Conservation (phyloP, 2,888 invertebrate species). For the Nymphalis polychloros region DNA sequence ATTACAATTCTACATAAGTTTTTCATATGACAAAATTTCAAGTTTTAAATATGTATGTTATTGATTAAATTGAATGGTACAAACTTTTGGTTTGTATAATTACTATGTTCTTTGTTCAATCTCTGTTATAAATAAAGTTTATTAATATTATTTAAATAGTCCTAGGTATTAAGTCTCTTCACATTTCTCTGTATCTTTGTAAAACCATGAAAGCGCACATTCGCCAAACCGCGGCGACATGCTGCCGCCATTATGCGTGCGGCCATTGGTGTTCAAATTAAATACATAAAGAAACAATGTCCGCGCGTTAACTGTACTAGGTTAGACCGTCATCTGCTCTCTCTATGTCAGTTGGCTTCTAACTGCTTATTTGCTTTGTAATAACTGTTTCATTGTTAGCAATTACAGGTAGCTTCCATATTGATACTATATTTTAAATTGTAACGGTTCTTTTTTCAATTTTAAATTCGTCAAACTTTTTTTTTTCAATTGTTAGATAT, state of each 20-base stretch:
- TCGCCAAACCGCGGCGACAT: conserved; percentile 78
- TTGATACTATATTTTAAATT: no score
- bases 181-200: conserved; percentile 17
- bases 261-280: conserved; percentile 75
- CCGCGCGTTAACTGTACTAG: conserved; percentile 49
- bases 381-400: background rate
- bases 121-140: no score
- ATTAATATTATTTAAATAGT: no score
- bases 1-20: no score
- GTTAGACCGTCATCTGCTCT: conserved; percentile 39
- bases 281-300: conserved; percentile 76
- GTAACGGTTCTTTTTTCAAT: no score
- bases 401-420: background rate
- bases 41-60: no score
- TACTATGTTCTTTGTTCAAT: no score
- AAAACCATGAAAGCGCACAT: conserved; percentile 54
- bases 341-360: conserved; percentile 17
- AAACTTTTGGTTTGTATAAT: no score
- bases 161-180: conserved; percentile 9
- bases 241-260: conserved; percentile 70
- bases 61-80: no score
- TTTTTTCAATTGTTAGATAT: no score
- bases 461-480: no score
- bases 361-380: background rate
- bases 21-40: no score